Evolutionary conservation across 1,140 invertebrate species (phyloP), one percentile per base, ranked within the genome.

Genomic region (Drosophila mayri): DNA sequence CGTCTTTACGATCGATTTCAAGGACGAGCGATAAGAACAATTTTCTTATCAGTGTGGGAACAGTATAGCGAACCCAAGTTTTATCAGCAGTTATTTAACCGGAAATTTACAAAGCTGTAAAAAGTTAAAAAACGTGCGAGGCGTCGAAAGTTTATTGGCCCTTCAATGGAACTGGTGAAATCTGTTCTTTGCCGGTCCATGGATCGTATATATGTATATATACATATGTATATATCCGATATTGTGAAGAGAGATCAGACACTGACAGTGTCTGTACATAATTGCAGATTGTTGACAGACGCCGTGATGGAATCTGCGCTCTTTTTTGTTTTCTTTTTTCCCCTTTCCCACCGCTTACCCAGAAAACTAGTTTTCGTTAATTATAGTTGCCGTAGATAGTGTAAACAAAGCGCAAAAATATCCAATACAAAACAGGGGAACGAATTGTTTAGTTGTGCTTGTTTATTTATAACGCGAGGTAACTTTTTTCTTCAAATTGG

Each of bases 281-380:
- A 76, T 75, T 70, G 68, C 43, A 54, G 35, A 55, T 63, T 77
- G 57, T 68, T 43, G 64, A 65, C 30, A 59, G 49, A 35, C 65
- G 35, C 20, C 46, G 43, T 41, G 43, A 61, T 60, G 80, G 59
- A 83, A 84, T 70, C 63, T 46, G 62, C 28, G 49, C 32, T 35
- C 44, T 79, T 71, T 71, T 78, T 41, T 43, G 38, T 58, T 43
- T 68, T 66, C 41, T 50, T 68, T 43, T 43, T 54, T 1, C 50
- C 22, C 28, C 11, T 18, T 35, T 12, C 7, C 25, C 18, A 10
- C 4, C 37, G 9, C 61, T 59, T 50, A 63, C 57, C 63, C 11
- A 44, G 25, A 70, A 85, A 86, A 86, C 81, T 74, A 86, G 82
- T 86, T 85, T 78, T 55, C 35, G 37, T 8, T 41, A 58, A 59